Percentiles rank a stretch among this genome's conserved stretches.
phyloP scores from a whole-genome alignment of 2,888 invertebrate species.

The Phaedon cochleariae region DNA sequence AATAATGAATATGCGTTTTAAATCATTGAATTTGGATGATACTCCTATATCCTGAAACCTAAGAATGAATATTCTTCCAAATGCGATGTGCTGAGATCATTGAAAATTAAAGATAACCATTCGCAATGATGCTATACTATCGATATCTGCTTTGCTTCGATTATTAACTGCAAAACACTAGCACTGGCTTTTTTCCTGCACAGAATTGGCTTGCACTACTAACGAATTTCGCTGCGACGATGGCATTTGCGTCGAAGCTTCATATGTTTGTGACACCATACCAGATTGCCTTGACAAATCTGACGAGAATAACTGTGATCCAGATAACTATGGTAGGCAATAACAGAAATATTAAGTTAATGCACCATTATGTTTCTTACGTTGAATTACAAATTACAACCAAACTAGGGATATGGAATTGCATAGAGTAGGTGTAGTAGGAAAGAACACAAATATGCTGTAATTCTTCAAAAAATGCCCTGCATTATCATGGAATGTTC shows the following conservation, averaged over 20 bases:
- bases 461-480: no score
- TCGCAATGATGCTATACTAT: no score
- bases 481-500: no score
- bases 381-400: background rate
- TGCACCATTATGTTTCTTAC: background rate
- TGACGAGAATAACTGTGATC: slow-evolving; percentile 64
- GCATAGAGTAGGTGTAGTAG: no score
- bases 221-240: slow-evolving; percentile 71
- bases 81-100: no score
- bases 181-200: slow-evolving; percentile 31
- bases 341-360: slow-evolving; percentile 6
- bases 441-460: no score
- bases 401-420: background rate
- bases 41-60: no score
- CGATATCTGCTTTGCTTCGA: background rate
- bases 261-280: slow-evolving; percentile 64
- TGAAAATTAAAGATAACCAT: no score
- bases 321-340: slow-evolving; percentile 50
- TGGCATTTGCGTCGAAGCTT: slow-evolving; percentile 68
- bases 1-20: no score
- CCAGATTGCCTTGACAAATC: slow-evolving; percentile 65
- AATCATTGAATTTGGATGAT: no score
- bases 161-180: slow-evolving; percentile 20
- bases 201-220: slow-evolving; percentile 62
- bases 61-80: no score